Evolutionary conservation across 2,888 invertebrate species (phyloP).

Genomic region (Phyto melanocephala): DNA sequence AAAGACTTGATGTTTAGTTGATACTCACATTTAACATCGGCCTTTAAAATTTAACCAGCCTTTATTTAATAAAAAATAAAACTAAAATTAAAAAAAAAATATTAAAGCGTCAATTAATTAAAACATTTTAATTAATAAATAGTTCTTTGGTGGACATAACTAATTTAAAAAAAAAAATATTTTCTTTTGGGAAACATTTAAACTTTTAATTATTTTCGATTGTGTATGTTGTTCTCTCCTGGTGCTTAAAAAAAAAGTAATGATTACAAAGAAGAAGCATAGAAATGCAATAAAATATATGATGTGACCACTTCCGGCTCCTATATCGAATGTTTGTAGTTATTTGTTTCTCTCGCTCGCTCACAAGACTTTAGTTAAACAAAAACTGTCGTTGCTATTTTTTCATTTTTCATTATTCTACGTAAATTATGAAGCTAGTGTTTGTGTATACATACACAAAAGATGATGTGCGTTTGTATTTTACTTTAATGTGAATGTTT

Average conservation of each 20-base stretch:
- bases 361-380: slow-evolving; percentile 2
- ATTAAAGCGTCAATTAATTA: no score
- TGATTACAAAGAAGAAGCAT: neutral
- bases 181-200: no score
- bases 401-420: neutral
- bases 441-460: neutral
- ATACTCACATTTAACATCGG: no score
- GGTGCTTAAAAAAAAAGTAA: neutral
- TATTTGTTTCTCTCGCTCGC: neutral
- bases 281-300: slow-evolving; percentile 33
- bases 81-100: no score
- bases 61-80: no score
- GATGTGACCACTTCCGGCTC: slow-evolving; percentile 50
- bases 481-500: slow-evolving; percentile 7
- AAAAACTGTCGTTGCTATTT: neutral
- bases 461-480: neutral
- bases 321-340: slow-evolving; percentile 11
- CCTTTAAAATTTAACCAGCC: no score
- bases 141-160: no score
- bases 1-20: no score
- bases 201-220: no score
- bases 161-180: no score
- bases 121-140: no score
- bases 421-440: neutral
- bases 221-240: neutral